Evolutionary conservation across 2,113 vertebrate genomes (phyloP).

Genomic region (Talpa occidentalis): DNA sequence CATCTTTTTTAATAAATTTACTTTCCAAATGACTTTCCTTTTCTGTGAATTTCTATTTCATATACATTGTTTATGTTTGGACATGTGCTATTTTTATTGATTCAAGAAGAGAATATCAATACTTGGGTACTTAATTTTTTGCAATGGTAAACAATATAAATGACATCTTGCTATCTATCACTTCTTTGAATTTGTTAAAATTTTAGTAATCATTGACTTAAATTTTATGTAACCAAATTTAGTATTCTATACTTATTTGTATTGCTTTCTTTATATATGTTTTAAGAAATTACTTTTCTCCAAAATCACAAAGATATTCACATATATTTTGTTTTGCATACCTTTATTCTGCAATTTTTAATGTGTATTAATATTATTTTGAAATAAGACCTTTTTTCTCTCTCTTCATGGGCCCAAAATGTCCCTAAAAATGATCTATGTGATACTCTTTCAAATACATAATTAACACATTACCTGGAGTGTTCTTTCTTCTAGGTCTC

Average conservation of each 20-base stretch:
- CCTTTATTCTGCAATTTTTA: background rate
- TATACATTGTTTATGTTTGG: background rate
- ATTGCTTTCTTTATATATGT: background rate
- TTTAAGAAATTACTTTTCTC: conserved; percentile 10
- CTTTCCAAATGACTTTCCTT: background rate
- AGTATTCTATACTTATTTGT: background rate
- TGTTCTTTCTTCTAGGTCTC: background rate
- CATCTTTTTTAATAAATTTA: background rate
- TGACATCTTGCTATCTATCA: background rate
- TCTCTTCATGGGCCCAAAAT: background rate
- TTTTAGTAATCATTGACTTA: conserved; percentile 27
- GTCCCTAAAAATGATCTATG: background rate
- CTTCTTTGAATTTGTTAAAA: background rate
- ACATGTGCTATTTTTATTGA: background rate
- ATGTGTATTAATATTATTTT: background rate
- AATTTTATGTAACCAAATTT: conserved; percentile 7
- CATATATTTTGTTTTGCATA: background rate
- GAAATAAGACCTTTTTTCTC: background rate
- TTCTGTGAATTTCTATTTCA: background rate
- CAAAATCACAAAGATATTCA: background rate
- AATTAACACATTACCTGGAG: background rate
- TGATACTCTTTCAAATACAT: background rate
- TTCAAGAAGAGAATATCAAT: background rate
- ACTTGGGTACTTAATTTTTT: background rate
- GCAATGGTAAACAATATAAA: background rate